Base-by-base conservation (phyloP, 2,113 vertebrate genomes). In the Herpetotheres cachinnans region DNA sequence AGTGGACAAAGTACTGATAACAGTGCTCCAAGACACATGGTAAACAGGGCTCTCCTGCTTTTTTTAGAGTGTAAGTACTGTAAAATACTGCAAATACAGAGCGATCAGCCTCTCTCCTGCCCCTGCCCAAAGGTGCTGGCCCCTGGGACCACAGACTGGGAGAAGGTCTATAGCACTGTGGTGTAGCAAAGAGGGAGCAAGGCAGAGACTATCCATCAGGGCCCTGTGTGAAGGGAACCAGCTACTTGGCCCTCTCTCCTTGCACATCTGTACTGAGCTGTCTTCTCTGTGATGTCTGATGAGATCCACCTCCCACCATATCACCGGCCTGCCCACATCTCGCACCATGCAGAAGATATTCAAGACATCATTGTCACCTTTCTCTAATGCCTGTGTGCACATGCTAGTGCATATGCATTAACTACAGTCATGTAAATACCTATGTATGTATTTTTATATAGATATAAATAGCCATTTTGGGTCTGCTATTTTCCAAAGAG, bases 141-240 rank as follows among this genome's bases (percentile, higher is more conserved):
- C 34, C 3, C 1, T 56, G 46, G 15, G 50, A 72, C 44, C 19
- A 50, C 54, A 29, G 34, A 10, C 34, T 34, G 29, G 38, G 52
- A 83, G 55, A 50, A 73, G 22, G 15, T 27, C 63, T 69, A 1
- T 36, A 42, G 32, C 34, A 40, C 14, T 9, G 27, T 30, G 30
- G 7, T 36, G 13, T 25, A 50, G 59, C 16, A 36, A 65, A 85
- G 44, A 4, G 26, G 19, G 11, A 69, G 63, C 59, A 42, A 90
- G 63, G 54, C 26, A 46, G 42, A 38, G 40, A 9, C 9, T 30
- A 2, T 32, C 27, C 47, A 26, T 44, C 36, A 21, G 42, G 26
- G 12, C 6, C 21, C 0, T 0, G 21, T 40, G 44, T 1, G 7
- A 82, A 91, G n/a, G 42, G 27, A 50, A 27, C 27, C 38, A 58